A percentile compares a stretch with the other conserved stretches of the same genome.
These are phyloP conservation scores for Stenolophus ochropezus DNA, from an alignment of 2,888 invertebrate genomes.

Conservation along the genomic window DNA sequence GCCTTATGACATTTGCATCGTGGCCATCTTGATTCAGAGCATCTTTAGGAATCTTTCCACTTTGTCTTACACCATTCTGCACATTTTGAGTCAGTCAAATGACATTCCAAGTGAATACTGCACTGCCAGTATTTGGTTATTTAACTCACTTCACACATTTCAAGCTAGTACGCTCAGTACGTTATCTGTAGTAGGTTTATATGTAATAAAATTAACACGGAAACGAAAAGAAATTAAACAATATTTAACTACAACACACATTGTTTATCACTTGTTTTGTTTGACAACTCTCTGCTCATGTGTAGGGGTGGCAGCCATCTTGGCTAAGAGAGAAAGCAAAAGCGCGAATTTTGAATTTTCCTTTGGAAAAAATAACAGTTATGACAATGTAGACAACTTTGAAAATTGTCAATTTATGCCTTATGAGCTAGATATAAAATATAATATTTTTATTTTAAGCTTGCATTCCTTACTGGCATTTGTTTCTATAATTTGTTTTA, in stretches of 20 bases:
- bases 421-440: conserved; percentile 73
- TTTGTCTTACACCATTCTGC: conserved; percentile 69
- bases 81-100: conserved; percentile 66
- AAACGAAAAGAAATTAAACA: conserved; percentile 70
- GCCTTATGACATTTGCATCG: conserved; percentile 75
- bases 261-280: conserved; percentile 75
- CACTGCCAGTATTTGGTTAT: conserved; percentile 73
- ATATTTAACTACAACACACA: conserved; percentile 71
- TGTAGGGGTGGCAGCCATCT: conserved; percentile 75
- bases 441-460: conserved; percentile 74
- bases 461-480: conserved; percentile 74
- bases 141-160: conserved; percentile 74
- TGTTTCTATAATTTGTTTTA: conserved; percentile 72
- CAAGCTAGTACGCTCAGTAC: conserved; percentile 75
- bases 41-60: conserved; percentile 71
- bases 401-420: conserved; percentile 73
- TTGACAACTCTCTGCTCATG: conserved; percentile 74
- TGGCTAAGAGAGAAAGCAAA: conserved; percentile 69
- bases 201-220: conserved; percentile 70
- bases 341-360: conserved; percentile 59
- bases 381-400: conserved; percentile 24
- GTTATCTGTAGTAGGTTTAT: conserved; percentile 73
- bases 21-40: conserved; percentile 72
- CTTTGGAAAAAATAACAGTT: conserved; percentile 42
- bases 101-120: conserved; percentile 70